These are phyloP conservation scores for Bryconaethiops microstoma DNA, from an alignment of 2,797 vertebrate genomes.

Conservation along the genomic window DNA sequence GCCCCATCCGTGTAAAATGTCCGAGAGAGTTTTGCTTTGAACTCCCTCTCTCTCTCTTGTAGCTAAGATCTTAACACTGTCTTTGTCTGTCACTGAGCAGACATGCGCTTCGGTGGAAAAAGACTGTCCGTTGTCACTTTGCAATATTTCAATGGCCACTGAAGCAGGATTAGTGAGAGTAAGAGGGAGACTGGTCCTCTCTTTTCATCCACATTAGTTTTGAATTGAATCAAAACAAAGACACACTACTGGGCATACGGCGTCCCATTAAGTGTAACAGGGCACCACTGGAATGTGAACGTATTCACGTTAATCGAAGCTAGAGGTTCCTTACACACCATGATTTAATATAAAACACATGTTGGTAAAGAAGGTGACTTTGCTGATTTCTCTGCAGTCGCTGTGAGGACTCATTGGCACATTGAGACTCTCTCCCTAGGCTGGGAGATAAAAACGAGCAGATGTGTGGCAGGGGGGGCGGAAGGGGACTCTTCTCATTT, in stretches of 20 bases:
- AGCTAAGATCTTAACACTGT: neutral
- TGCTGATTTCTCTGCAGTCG: constrained; percentile 1
- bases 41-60: neutral
- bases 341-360: constrained; percentile 50
- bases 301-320: constrained; percentile 32
- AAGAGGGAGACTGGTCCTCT: constrained; percentile 22
- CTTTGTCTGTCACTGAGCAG: constrained; percentile 10
- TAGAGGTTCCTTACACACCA: constrained; percentile 26
- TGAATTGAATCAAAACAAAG: constrained; percentile 53
- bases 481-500: neutral
- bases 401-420: neutral
- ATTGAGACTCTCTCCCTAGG: constrained; percentile 14
- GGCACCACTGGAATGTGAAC: constrained; percentile 48
- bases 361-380: constrained; percentile 32
- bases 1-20: neutral
- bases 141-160: constrained; percentile 22
- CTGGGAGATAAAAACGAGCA: constrained; percentile 30
- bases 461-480: neutral
- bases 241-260: constrained; percentile 41
- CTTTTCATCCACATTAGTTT: constrained; percentile 52
- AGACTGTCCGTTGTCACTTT: constrained; percentile 24
- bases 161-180: constrained; percentile 34
- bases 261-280: constrained; percentile 46
- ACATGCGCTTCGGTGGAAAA: constrained; percentile 11
- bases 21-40: neutral